Evolutionary conservation across 2,888 invertebrate genomes (phyloP).

Genomic region (Dryomyza anilis): DNA sequence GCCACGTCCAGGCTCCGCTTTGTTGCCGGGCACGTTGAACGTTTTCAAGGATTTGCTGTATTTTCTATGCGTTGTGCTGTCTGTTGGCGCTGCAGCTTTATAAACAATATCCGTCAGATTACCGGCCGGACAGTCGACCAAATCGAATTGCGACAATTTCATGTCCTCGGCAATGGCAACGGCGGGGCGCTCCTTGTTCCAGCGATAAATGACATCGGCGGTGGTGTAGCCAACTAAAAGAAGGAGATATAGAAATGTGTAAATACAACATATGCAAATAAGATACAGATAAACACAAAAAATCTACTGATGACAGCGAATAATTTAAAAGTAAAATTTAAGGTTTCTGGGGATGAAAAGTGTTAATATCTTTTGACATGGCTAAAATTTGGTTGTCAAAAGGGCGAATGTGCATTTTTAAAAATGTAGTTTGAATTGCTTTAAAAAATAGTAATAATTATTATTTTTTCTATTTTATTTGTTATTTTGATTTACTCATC

Average conservation of each 20-base stretch:
- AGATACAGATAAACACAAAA: background rate
- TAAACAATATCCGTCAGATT: constrained; percentile 67
- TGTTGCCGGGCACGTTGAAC: constrained; percentile 49
- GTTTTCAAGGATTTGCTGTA: constrained; percentile 41
- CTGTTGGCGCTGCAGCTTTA: constrained; percentile 52
- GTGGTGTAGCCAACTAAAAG: constrained; percentile 75
- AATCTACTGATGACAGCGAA: background rate
- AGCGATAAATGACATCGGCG: constrained; percentile 74
- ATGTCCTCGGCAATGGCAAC: constrained; percentile 81
- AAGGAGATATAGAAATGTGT: background rate
- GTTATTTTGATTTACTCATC: too few relatives aligned
- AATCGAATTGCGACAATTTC: constrained; percentile 83
- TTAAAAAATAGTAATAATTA: too few relatives aligned
- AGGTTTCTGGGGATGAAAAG: background rate
- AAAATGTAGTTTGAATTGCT: too few relatives aligned
- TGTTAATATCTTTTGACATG: too few relatives aligned
- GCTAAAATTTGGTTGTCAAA: too few relatives aligned
- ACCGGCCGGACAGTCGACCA: constrained; percentile 75
- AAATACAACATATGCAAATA: background rate
- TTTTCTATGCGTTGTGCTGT: constrained; percentile 32
- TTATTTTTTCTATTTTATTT: too few relatives aligned
- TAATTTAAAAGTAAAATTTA: background rate
- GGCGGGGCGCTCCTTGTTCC: constrained; percentile 71
- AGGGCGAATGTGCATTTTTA: too few relatives aligned
- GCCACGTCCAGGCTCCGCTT: constrained; percentile 54